Evolutionary conservation across 2,888 invertebrate species (phyloP).

Genomic region (Drosophila meridiana): DNA sequence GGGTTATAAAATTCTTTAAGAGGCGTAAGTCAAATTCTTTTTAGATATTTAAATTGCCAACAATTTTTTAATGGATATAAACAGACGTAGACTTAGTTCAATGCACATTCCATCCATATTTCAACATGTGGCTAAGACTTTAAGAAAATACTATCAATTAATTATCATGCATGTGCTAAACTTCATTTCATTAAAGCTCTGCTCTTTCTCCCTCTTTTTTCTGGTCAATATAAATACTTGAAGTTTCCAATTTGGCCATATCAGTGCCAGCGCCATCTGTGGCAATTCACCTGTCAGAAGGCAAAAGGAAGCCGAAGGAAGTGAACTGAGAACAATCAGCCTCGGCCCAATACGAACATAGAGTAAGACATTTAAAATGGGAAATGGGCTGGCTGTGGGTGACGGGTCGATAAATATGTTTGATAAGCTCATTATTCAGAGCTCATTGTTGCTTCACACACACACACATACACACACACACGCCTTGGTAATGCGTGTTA

Average conservation of each 20-base stretch:
- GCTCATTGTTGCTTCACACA: slow-evolving; percentile 15
- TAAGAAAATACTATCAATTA: background rate
- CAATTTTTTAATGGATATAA: no score
- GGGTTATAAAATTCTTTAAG: no score
- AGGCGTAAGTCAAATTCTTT: no score
- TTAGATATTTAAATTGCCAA: no score
- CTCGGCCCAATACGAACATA: background rate
- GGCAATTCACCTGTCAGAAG: slow-evolving; percentile 38
- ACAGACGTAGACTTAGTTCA: background rate
- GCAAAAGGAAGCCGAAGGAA: slow-evolving; percentile 35
- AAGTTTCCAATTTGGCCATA: background rate
- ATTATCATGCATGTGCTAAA: background rate
- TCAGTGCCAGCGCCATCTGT: background rate
- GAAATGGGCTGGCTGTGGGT: slow-evolving; percentile 24
- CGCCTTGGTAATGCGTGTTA: slow-evolving; percentile 43
- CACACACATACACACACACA: background rate
- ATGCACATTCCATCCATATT: background rate
- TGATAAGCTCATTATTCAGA: slow-evolving; percentile 41
- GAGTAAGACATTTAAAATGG: slow-evolving; percentile 14
- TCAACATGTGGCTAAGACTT: background rate
- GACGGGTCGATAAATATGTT: slow-evolving; percentile 46
- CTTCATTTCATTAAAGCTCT: background rate
- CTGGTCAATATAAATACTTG: background rate
- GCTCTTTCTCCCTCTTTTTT: no score
- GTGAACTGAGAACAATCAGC: slow-evolving; percentile 13